Conservation (phyloP, 2,888 invertebrate genomes). For the Euproctis similis region DNA sequence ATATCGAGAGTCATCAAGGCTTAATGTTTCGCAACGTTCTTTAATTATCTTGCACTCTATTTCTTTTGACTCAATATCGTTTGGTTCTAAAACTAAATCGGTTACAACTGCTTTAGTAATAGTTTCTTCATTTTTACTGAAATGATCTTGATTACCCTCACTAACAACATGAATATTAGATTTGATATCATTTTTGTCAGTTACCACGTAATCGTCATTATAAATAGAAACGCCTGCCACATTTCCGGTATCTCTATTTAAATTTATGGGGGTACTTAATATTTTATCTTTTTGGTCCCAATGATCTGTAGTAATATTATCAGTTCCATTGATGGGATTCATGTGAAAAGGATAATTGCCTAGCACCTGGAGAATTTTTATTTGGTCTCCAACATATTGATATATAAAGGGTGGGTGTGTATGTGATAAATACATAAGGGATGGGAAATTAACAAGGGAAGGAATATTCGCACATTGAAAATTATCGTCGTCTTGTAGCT, state of each 20-base stretch:
- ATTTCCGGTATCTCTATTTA: slow-evolving; percentile 9
- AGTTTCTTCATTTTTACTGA: not conserved
- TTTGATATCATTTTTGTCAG: slow-evolving; percentile 10
- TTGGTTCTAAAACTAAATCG: slow-evolving; percentile 7
- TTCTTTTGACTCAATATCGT: slow-evolving; percentile 9
- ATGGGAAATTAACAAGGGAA: slow-evolving; percentile 52
- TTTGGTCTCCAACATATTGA: slow-evolving; percentile 61
- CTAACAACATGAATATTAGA: slow-evolving; percentile 12
- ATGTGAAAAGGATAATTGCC: slow-evolving; percentile 52
- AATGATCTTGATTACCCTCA: too few relatives aligned
- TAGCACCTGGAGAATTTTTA: slow-evolving; percentile 62
- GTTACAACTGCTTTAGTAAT: not conserved
- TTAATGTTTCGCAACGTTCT: slow-evolving; percentile 25
- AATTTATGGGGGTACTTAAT: slow-evolving; percentile 19
- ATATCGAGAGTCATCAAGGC: slow-evolving; percentile 32
- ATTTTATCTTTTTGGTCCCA: slow-evolving; percentile 36
- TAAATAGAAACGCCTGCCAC: slow-evolving; percentile 14
- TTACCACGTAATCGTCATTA: slow-evolving; percentile 10
- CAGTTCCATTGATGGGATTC: slow-evolving; percentile 32
- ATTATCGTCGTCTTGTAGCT: slow-evolving; percentile 64
- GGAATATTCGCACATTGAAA: slow-evolving; percentile 67
- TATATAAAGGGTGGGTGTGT: slow-evolving; percentile 65
- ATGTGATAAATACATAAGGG: slow-evolving; percentile 55
- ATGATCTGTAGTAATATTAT: slow-evolving; percentile 39
- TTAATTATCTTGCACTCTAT: slow-evolving; percentile 4